phyloP scores from a whole-genome alignment of 2,797 vertebrate genomes.

The Taenioides sp. region DNA sequence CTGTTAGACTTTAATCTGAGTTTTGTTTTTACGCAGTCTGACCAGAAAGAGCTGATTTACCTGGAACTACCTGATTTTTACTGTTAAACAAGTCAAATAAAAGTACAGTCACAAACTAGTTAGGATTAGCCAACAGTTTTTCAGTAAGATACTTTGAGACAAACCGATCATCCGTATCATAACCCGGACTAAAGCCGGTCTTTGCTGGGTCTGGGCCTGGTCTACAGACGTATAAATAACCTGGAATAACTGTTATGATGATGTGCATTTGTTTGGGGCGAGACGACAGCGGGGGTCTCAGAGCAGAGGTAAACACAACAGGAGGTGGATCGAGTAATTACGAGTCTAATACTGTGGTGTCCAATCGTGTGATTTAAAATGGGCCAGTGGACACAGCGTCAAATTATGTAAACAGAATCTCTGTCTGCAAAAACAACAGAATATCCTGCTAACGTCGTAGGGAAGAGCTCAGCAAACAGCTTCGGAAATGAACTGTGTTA shows the following conservation, averaged over 20 bases:
- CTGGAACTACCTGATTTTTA: too few relatives aligned
- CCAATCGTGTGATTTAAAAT: neutral
- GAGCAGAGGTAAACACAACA: constrained; percentile 33
- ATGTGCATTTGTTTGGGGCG: constrained; percentile 26
- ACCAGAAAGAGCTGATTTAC: too few relatives aligned
- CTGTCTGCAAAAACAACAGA: too few relatives aligned
- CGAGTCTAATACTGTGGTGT: constrained; percentile 8
- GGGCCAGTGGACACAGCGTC: neutral
- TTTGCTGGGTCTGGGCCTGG: neutral
- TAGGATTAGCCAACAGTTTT: too few relatives aligned
- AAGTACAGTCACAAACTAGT: too few relatives aligned
- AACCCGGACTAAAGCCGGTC: neutral
- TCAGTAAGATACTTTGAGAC: too few relatives aligned
- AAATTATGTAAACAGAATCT: neutral
- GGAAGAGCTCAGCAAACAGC: too few relatives aligned
- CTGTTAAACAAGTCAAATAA: too few relatives aligned
- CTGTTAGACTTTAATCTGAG: too few relatives aligned
- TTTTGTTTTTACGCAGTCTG: too few relatives aligned
- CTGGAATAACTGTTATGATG: constrained; percentile 26
- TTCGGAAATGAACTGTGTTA: neutral
- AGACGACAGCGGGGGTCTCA: constrained; percentile 22
- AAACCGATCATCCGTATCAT: neutral
- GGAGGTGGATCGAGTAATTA: neutral
- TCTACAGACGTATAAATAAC: constrained; percentile 22
- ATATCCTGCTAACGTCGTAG: too few relatives aligned